These are phyloP conservation scores for Neodiprion fabricii DNA, from an alignment of 1,140 invertebrate species.

Conservation along the genomic window DNA sequence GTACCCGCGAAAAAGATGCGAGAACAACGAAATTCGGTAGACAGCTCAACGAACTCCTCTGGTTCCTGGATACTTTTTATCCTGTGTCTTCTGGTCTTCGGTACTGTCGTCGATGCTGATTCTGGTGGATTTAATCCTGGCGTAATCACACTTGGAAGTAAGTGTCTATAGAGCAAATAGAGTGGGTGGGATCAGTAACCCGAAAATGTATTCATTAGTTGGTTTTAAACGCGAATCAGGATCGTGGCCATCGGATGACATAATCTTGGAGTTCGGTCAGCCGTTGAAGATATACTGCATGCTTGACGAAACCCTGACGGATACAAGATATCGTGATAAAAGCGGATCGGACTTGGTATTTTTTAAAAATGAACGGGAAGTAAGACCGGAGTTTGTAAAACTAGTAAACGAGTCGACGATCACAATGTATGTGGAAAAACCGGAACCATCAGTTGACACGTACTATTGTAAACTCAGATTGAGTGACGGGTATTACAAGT, in stretches of 20 bases:
- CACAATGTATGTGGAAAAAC: constrained; percentile 52
- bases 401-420: constrained; percentile 62
- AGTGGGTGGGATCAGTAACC: too few species aligned
- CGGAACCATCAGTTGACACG: constrained; percentile 52
- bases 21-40: too few species aligned
- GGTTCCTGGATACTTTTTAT: too few species aligned
- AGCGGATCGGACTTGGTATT: constrained; percentile 60
- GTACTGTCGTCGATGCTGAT: too few species aligned
- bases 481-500: constrained; percentile 32
- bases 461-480: constrained; percentile 58
- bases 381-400: constrained; percentile 51
- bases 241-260: constrained; percentile 63
- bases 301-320: constrained; percentile 52
- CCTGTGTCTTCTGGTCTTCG: too few species aligned
- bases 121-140: too few species aligned
- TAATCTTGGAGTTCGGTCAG: constrained; percentile 58
- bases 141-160: too few species aligned
- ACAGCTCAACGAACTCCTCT: too few species aligned
- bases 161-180: too few species aligned
- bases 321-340: constrained; percentile 44
- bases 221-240: constrained; percentile 38
- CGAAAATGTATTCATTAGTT: too few species aligned
- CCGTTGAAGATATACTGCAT: constrained; percentile 60
- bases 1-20: too few species aligned
- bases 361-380: constrained; percentile 48